Base-by-base conservation (phyloP, 2,797 vertebrate genomes). In the Sebastes variabilis region DNA sequence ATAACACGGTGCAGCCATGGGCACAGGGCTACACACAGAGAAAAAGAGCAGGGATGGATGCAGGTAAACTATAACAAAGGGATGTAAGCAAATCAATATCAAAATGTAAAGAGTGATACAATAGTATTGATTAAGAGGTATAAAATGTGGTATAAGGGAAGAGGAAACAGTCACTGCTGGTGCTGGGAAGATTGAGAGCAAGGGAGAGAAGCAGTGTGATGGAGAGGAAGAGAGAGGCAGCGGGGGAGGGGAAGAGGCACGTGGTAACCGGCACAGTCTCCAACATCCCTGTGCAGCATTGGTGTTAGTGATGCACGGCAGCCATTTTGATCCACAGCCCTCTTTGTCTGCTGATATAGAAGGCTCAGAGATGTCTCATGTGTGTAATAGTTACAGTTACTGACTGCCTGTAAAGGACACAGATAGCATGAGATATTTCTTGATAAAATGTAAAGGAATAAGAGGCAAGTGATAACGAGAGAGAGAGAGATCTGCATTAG, bases 301-400 rank as follows among this genome's bases (percentile, higher is more conserved):
- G 3, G 77, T 86, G 88, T 82, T 88, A 38, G 77, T 84, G 87
- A 91, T 86, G 88, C 77, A 72, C 6, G 81, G 94, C 90, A 93
- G 94, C 94, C 94, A 95, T 95, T 95, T 95, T 95, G 90, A 89
- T 87, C 79, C 58, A 72, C 81, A 82, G 79, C 62, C 18, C 38
- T 85, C 84, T 92, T 90, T 91, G 90, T 93, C 49, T 84, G 67
- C 38, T 72, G 4, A 81, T 42, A 76, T 58, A 72, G 42, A 60
- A 5, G 34, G 49, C 68, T 81, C 10, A 46, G 38, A 4, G 36
- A 68, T 32, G 54, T 64, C 1, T 52, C 27, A 29, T 24, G 30
- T 81, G 56, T 75, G 24, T 72, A 25, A 60, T 30, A 83, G 11
- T 12, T 46, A 8, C 5, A 69, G 25, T 34, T 64, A 32, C 4